Conservation (phyloP, 2,113 vertebrate genomes). For the Dinomys branickii region DNA sequence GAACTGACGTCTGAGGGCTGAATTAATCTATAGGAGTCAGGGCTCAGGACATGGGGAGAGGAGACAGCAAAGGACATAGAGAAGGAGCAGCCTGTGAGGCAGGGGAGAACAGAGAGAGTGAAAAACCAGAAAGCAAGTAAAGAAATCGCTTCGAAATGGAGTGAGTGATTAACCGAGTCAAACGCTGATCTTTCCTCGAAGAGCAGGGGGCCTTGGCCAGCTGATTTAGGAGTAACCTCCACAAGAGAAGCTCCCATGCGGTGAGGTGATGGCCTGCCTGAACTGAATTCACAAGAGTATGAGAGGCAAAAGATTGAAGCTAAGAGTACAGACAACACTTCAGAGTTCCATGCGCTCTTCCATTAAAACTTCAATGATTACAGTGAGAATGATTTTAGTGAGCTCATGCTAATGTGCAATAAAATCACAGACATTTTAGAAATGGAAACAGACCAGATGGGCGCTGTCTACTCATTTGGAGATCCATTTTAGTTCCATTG, state of each 20-base stretch:
- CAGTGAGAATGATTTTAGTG: constrained; percentile 41
- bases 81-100: neutral
- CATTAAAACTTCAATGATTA: constrained; percentile 50
- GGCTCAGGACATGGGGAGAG: neutral
- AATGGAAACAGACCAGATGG: constrained; percentile 65
- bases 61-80: neutral
- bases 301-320: neutral
- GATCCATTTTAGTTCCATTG: constrained; percentile 48
- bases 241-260: neutral
- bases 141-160: neutral
- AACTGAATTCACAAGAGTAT: neutral
- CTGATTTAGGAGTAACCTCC: neutral
- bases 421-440: constrained; percentile 50
- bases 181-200: neutral
- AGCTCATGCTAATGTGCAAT: constrained; percentile 43
- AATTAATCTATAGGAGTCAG: neutral
- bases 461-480: constrained; percentile 56
- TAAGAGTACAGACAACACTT: neutral
- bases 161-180: no score
- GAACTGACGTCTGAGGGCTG: neutral
- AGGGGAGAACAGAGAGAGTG: neutral
- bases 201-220: neutral
- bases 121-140: neutral
- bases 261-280: neutral
- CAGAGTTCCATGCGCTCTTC: neutral